These are phyloP conservation scores for Choloepus hoffmanni DNA, from an alignment of 2,113 vertebrate species.

Conservation along the genomic window DNA sequence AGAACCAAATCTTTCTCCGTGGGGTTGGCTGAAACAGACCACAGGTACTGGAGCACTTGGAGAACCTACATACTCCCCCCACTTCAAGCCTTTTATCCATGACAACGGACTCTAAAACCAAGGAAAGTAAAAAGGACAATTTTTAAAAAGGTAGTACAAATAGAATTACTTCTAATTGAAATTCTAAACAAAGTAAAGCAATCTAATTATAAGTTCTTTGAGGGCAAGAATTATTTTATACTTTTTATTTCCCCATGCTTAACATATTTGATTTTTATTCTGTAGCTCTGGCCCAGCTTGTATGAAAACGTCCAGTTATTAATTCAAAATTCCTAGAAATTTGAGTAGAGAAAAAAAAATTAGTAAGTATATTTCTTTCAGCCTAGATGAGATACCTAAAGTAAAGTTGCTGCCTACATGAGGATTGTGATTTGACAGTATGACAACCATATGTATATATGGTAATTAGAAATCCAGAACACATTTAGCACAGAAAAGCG, in stretches of 20 bases:
- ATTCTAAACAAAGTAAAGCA: constrained; percentile 37
- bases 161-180: background rate
- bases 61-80: constrained; percentile 98
- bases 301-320: background rate
- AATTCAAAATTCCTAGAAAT: constrained; percentile 43
- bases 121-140: background rate
- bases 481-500: background rate
- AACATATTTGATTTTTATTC: constrained; percentile 28
- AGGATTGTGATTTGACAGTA: background rate
- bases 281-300: background rate
- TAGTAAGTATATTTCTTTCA: constrained; percentile 18
- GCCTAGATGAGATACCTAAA: background rate
- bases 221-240: background rate
- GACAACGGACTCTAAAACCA: constrained; percentile 94
- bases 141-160: background rate
- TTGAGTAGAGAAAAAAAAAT: background rate
- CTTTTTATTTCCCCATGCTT: background rate
- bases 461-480: background rate
- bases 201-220: background rate
- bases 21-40: constrained; percentile 98
- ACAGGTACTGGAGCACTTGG: constrained; percentile 96
- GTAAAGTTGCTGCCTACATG: background rate
- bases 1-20: constrained; percentile 95
- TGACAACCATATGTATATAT: background rate
- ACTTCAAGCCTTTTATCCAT: constrained; percentile 98